A percentile compares a stretch with the other conserved stretches of the same genome.
Evolutionary conservation across 2,797 vertebrate genomes (phyloP).

Genomic region (Notoglanidium macrostoma): DNA sequence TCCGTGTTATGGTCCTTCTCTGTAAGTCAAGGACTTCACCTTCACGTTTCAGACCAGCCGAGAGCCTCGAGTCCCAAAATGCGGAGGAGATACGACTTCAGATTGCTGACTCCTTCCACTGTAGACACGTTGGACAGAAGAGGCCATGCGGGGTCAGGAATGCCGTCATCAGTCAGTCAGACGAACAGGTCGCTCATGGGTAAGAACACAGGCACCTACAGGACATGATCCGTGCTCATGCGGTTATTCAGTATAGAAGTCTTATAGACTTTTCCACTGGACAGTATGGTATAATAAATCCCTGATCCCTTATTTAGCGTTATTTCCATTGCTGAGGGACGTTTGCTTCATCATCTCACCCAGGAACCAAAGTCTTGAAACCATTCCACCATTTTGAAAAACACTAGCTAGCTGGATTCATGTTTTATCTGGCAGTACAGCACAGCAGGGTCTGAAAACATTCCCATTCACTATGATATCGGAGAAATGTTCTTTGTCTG

Average conservation of each 20-base stretch:
- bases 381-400: neutral
- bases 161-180: neutral
- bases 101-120: constrained; percentile 32
- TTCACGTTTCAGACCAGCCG: constrained; percentile 39
- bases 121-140: constrained; percentile 33
- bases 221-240: neutral
- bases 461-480: too few species aligned
- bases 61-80: constrained; percentile 19
- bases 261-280: neutral
- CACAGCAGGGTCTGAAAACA: neutral
- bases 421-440: neutral
- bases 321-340: neutral
- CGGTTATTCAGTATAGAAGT: neutral
- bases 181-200: constrained; percentile 40
- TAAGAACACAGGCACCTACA: constrained; percentile 5
- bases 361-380: too few species aligned
- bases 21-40: constrained; percentile 32
- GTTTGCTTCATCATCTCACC: too few species aligned
- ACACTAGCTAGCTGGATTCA: neutral
- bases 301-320: neutral
- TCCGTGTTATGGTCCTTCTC: constrained; percentile 40
- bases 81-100: constrained; percentile 31
- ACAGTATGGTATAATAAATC: neutral
- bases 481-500: neutral
- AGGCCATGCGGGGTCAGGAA: constrained; percentile 18